Percentiles rank a stretch among this genome's conserved stretches.
phyloP scores from a whole-genome alignment of 2,888 invertebrate genomes.

The Tipula lateralis region DNA sequence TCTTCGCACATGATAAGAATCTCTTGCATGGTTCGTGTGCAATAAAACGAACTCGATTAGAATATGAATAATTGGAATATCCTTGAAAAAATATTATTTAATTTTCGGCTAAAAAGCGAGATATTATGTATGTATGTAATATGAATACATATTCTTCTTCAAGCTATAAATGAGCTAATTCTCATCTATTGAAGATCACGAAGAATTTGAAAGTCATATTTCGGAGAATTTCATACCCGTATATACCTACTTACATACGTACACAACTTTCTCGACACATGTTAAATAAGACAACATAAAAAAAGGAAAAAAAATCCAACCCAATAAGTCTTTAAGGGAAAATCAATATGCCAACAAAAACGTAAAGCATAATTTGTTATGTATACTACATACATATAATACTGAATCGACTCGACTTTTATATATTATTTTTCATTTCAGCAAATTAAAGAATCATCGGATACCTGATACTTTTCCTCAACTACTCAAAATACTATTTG shows the following conservation, averaged over 20 bases:
- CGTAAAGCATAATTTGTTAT: background rate
- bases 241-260: background rate
- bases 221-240: background rate
- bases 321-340: background rate
- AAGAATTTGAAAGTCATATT: background rate
- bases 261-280: background rate
- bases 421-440: background rate
- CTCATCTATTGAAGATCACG: background rate
- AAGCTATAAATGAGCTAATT: background rate
- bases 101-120: too few relatives aligned
- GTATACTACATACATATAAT: background rate
- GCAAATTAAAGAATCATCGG: background rate
- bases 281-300: background rate
- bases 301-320: background rate
- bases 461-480: constrained; percentile 1
- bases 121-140: too few relatives aligned
- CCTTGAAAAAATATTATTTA: too few relatives aligned
- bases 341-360: background rate
- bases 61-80: too few relatives aligned
- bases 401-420: background rate
- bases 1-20: too few relatives aligned
- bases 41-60: too few relatives aligned
- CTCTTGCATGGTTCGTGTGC: too few relatives aligned
- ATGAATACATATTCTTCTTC: too few relatives aligned
- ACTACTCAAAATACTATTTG: background rate